Conservation (phyloP, 2,888 invertebrate species). For the Neoitamus cyanurus region DNA sequence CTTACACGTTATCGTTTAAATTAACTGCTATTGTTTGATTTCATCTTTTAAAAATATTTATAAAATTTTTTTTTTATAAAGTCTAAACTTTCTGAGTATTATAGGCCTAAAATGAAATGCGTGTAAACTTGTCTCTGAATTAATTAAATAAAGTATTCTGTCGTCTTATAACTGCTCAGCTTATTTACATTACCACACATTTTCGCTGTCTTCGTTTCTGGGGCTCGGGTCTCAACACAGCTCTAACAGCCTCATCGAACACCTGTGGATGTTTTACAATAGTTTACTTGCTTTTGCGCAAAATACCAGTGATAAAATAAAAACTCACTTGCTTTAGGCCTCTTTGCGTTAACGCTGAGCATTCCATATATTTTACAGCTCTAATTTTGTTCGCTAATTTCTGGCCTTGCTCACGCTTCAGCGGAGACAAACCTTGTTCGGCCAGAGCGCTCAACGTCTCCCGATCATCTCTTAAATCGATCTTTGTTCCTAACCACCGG, state of each 20-base stretch:
- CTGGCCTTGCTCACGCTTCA: slow-evolving; percentile 97
- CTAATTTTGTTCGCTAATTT: slow-evolving; percentile 98
- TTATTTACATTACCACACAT: slow-evolving; percentile 80
- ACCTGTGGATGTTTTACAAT: slow-evolving; percentile 72
- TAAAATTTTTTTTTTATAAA: slow-evolving; percentile 33
- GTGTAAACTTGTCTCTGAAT: slow-evolving; percentile 30
- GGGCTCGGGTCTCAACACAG: slow-evolving; percentile 96
- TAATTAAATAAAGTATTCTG: slow-evolving; percentile 43
- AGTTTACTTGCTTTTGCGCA: too few species aligned
- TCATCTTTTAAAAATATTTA: slow-evolving; percentile 23
- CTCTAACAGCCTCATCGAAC: slow-evolving; percentile 98
- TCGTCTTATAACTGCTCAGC: slow-evolving; percentile 52
- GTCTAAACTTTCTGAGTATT: slow-evolving; percentile 43
- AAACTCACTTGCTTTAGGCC: slow-evolving; percentile 86
- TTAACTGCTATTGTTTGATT: slow-evolving; percentile 21
- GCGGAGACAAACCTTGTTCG: slow-evolving; percentile 94
- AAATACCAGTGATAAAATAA: background rate
- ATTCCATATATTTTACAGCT: slow-evolving; percentile 99
- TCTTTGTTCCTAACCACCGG: slow-evolving; percentile 85
- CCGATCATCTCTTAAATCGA: slow-evolving; percentile 97
- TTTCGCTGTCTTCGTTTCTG: slow-evolving; percentile 94
- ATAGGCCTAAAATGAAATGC: slow-evolving; percentile 42
- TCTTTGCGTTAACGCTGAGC: slow-evolving; percentile 97
- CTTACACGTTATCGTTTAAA: slow-evolving; percentile 20
- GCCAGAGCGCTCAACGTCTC: slow-evolving; percentile 92